A percentile compares a stretch with the other conserved stretches of the same genome.
These are phyloP conservation scores for Cnemophilus loriae DNA, from an alignment of 2,113 vertebrate species.

Conservation along the genomic window DNA sequence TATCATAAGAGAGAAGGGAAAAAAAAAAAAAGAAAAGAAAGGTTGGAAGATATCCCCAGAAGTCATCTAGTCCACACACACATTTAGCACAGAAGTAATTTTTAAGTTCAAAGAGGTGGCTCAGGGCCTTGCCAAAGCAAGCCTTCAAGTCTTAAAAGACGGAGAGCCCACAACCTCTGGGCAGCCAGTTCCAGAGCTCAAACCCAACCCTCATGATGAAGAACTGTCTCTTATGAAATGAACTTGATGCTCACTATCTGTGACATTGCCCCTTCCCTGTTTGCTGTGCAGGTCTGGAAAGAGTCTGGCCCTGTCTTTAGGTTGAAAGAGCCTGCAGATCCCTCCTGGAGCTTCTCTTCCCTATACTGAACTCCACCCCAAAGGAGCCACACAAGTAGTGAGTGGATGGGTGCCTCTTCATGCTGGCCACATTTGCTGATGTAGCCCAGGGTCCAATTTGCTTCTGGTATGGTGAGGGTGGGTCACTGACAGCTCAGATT, in stretches of 20 bases:
- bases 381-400: fast-evolving
- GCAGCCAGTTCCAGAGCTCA: not conserved
- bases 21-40: not conserved
- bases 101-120: not conserved
- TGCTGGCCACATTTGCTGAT: not conserved
- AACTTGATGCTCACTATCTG: not conserved
- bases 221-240: not conserved
- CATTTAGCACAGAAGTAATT: not conserved
- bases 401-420: not conserved
- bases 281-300: not conserved
- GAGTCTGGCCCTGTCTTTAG: not conserved
- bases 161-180: not conserved
- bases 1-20: not conserved
- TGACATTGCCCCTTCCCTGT: fast-evolving
- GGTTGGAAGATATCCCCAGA: not conserved
- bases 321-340: not conserved
- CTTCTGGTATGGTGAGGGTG: fast-evolving
- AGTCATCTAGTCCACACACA: not conserved
- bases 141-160: not conserved
- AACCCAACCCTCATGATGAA: not conserved
- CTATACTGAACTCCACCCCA: fast-evolving
- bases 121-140: not conserved
- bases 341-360: not conserved
- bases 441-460: not conserved
- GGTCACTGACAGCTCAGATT: not conserved